Conservation (phyloP, 2,888 invertebrate genomes). For the Orthonevra nobilis region DNA sequence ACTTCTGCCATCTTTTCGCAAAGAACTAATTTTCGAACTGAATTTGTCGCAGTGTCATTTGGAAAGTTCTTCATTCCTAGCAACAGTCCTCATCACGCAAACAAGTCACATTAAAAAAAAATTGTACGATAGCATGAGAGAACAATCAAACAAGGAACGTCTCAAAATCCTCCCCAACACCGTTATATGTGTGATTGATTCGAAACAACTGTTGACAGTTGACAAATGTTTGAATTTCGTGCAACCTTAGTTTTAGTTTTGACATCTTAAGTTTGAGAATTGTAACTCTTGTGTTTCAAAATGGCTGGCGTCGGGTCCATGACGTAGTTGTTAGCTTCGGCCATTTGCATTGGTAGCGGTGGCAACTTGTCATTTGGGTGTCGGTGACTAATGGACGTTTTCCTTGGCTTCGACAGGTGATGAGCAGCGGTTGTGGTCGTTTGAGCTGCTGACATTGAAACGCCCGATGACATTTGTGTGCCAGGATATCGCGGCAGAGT, state of each 20-base stretch:
- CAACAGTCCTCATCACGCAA: no score
- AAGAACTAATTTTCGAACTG: no score
- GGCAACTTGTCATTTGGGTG: conserved; percentile 90
- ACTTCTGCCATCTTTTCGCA: no score
- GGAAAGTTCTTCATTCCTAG: no score
- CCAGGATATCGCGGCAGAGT: conserved; percentile 69
- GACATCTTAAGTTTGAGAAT: conserved; percentile 75
- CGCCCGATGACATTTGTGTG: conserved; percentile 70
- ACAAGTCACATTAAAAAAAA: no score
- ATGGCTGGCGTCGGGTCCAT: conserved; percentile 78
- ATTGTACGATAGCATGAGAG: no score
- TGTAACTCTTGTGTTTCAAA: conserved; percentile 79
- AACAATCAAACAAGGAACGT: conserved; percentile 57
- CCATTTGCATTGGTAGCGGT: conserved; percentile 83
- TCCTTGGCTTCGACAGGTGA: conserved; percentile 81
- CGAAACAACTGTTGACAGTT: no score
- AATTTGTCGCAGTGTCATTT: no score
- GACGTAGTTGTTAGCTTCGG: conserved; percentile 88
- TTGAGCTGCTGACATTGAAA: conserved; percentile 44
- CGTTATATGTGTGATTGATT: conserved; percentile 63
- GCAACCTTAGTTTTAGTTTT: no score
- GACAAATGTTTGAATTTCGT: no score
- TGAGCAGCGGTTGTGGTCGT: conserved; percentile 53
- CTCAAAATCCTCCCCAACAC: conserved; percentile 69
- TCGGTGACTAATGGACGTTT: conserved; percentile 83